Evolutionary conservation across 2,113 vertebrate species (phyloP).

Genomic region (Desmodus rotundus): DNA sequence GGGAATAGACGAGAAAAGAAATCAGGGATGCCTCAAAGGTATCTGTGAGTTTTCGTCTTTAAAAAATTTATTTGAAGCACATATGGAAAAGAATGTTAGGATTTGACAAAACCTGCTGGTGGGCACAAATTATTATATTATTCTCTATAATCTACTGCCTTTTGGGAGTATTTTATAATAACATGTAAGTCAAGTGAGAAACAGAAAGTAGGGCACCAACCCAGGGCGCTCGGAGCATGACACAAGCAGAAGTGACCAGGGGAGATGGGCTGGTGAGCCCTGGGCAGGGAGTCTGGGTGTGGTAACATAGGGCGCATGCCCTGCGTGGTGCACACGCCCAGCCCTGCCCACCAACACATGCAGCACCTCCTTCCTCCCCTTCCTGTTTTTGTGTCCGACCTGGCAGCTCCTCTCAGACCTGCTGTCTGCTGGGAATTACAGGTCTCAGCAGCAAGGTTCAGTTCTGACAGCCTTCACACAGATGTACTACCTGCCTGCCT

Average conservation of each 20-base stretch:
- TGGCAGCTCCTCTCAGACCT: neutral
- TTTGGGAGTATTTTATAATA: neutral
- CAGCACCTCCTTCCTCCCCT: neutral
- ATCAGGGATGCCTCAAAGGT: neutral
- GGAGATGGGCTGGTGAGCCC: neutral
- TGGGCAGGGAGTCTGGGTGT: neutral
- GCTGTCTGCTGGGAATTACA: neutral
- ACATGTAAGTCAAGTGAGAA: neutral
- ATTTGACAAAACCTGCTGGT: neutral
- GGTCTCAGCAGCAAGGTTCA: neutral
- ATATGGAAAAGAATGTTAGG: neutral
- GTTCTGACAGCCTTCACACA: neutral
- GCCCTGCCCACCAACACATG: neutral
- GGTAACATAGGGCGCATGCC: accelerated
- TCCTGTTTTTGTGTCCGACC: neutral
- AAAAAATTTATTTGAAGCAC: neutral
- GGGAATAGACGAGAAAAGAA: neutral
- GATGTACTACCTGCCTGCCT: neutral
- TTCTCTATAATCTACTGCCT: neutral
- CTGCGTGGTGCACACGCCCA: neutral
- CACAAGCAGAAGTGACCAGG: neutral
- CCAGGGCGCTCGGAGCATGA: neutral
- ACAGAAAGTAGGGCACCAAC: neutral
- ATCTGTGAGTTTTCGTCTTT: neutral
- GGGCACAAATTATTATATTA: neutral